Evolutionary conservation across 2,797 vertebrate species (phyloP).

Genomic region (Philypnodon macrostomus): DNA sequence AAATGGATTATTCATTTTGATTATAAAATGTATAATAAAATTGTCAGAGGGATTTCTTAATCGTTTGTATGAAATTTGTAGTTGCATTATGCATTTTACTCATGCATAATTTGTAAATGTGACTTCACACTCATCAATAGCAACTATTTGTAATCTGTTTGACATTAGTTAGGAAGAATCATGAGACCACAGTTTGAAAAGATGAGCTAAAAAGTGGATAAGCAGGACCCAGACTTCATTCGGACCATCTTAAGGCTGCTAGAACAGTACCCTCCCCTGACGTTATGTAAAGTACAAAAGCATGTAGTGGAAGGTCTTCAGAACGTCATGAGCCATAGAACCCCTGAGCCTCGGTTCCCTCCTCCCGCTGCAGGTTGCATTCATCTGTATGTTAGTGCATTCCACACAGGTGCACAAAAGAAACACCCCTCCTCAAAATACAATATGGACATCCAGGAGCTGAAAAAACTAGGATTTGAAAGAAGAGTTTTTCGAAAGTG

Average conservation of each 20-base stretch:
- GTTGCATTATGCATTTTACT: no score
- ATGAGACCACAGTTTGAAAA: constrained; percentile 16
- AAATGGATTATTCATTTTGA: no score
- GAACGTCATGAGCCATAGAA: constrained; percentile 31
- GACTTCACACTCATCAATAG: no score
- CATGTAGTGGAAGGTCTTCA: constrained; percentile 51
- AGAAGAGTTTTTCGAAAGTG: constrained; percentile 85
- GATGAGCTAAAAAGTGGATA: constrained; percentile 10
- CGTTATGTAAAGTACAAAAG: constrained; percentile 49
- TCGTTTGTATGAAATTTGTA: no score
- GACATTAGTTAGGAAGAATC: no score
- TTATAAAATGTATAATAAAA: no score
- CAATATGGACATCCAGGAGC: constrained; percentile 35
- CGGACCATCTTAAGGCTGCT: constrained; percentile 65
- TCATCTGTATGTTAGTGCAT: constrained; percentile 45
- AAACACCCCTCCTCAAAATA: constrained; percentile 36
- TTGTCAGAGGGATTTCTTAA: no score
- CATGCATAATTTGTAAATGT: no score
- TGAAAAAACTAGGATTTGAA: constrained; percentile 61
- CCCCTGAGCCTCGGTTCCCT: constrained; percentile 23
- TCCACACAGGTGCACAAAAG: constrained; percentile 9
- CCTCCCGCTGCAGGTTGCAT: constrained; percentile 21
- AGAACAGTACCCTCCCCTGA: constrained; percentile 56
- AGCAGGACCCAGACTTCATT: constrained; percentile 30
- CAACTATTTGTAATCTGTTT: no score